Percentiles rank a stretch among this genome's conserved stretches.
phyloP scores from a whole-genome alignment of 2,113 vertebrate species.

The Thryonomys swinderianus region DNA sequence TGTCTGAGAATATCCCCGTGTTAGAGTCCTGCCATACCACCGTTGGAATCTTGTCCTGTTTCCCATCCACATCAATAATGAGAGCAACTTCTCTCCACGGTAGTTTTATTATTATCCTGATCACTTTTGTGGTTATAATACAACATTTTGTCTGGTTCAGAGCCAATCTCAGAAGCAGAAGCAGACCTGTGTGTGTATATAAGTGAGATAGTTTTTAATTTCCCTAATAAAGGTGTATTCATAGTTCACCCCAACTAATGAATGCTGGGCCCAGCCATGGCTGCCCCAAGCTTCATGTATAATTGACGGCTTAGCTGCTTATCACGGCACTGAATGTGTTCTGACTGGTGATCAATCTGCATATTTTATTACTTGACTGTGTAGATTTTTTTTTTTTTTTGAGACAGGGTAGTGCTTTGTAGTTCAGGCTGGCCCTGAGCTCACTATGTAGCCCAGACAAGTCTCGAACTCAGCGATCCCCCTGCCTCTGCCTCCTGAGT shows the following conservation, averaged over 20 bases:
- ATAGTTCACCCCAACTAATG: conserved; percentile 53
- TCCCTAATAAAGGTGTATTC: conserved; percentile 64
- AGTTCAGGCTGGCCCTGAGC: too few relatives aligned
- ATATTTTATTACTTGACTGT: conserved; percentile 60
- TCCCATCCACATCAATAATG: background rate
- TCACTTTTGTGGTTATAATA: conserved; percentile 31
- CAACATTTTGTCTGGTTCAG: background rate
- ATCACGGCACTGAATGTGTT: conserved; percentile 2
- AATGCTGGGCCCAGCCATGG: conserved; percentile 50
- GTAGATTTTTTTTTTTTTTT: too few relatives aligned
- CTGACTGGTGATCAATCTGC: conserved; percentile 46
- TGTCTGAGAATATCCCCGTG: background rate
- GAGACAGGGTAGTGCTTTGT: too few relatives aligned
- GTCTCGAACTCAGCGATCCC: too few relatives aligned
- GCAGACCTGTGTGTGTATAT: background rate
- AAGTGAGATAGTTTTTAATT: background rate
- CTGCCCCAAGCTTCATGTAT: conserved; percentile 42
- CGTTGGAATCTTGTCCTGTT: background rate
- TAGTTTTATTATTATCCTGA: background rate
- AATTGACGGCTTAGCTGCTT: conserved; percentile 50
- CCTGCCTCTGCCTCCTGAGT: too few relatives aligned
- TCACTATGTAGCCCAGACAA: too few relatives aligned
- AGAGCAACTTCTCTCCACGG: background rate
- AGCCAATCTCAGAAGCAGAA: background rate
- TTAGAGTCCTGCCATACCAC: background rate